Conservation (phyloP, 2,113 vertebrate species). For the Excalfactoria chinensis region DNA sequence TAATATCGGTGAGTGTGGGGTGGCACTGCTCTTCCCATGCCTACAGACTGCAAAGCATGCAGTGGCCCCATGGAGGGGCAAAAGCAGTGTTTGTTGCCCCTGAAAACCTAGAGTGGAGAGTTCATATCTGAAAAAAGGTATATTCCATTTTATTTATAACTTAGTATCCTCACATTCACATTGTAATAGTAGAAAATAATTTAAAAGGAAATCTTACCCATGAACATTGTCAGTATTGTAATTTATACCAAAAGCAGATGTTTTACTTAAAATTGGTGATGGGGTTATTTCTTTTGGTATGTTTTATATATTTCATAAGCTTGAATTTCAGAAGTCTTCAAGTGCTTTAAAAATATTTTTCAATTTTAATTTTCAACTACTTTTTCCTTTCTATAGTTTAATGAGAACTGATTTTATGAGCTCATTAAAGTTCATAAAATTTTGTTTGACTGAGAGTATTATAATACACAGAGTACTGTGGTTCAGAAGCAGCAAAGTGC, state of each 20-base stretch:
- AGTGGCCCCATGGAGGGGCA: neutral
- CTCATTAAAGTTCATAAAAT: neutral
- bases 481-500: neutral
- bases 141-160: neutral
- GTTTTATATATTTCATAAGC: neutral
- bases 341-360: neutral
- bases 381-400: neutral
- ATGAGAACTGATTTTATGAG: neutral
- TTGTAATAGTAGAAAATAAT: neutral
- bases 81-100: neutral
- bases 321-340: neutral
- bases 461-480: neutral
- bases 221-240: neutral
- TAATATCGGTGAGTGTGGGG: fast-evolving
- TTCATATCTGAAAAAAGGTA: neutral
- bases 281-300: neutral
- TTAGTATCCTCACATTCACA: neutral
- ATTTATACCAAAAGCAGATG: neutral
- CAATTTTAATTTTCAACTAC: neutral
- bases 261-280: neutral
- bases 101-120: neutral
- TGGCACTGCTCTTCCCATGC: neutral
- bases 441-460: neutral
- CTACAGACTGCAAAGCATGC: neutral
- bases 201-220: neutral